Evolutionary conservation across 2,888 invertebrate species (phyloP).

Genomic region (Branchinecta sandiegonensis): DNA sequence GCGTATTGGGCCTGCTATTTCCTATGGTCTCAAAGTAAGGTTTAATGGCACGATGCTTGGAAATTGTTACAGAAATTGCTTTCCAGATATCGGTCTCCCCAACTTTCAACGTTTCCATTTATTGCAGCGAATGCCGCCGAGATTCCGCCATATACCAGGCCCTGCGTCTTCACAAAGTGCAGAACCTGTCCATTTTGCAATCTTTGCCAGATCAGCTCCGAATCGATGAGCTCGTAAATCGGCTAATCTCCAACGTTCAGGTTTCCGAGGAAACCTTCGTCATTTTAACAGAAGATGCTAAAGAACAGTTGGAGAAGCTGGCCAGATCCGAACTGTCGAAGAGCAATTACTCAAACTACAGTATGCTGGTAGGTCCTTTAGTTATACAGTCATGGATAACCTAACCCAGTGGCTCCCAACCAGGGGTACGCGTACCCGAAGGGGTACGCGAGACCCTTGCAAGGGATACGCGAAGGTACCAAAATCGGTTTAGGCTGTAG

Average conservation of each 20-base stretch:
- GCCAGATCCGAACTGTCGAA: conserved; percentile 2
- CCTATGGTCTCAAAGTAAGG: too few species aligned
- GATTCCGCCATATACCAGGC: background rate
- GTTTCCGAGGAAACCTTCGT: background rate
- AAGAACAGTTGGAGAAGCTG: background rate
- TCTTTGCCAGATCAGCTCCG: conserved; percentile 9
- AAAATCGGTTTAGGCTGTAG: too few species aligned
- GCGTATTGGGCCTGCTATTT: too few species aligned
- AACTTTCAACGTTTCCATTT: background rate
- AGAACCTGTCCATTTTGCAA: conserved; percentile 13
- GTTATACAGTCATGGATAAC: too few species aligned
- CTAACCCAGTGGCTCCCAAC: too few species aligned
- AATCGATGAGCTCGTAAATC: conserved; percentile 6
- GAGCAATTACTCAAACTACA: conserved; percentile 11
- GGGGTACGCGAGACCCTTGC: too few species aligned
- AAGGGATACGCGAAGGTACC: too few species aligned
- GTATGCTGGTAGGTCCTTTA: background rate
- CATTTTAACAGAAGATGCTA: background rate
- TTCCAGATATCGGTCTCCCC: too few species aligned
- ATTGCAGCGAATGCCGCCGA: background rate
- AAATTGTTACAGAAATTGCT: too few species aligned
- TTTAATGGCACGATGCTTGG: too few species aligned
- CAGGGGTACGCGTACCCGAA: too few species aligned
- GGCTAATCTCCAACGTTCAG: conserved; percentile 1
- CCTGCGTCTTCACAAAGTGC: conserved; percentile 6